Base-by-base conservation (phyloP, 2,888 invertebrate genomes). In the Metalampra italica region DNA sequence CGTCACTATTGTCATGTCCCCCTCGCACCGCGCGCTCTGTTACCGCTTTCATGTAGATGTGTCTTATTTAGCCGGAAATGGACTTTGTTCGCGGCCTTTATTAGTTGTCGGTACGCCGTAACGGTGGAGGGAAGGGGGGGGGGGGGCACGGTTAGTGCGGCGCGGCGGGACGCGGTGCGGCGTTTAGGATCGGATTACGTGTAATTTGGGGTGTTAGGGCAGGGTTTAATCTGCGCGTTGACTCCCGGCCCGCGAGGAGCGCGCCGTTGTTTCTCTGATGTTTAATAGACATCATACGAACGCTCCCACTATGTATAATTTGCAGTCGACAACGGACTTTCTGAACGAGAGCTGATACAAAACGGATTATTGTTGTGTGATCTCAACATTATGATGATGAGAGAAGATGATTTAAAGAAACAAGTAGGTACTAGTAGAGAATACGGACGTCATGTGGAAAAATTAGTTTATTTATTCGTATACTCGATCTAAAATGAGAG, bases 21-120 rank as follows among this genome's bases (percentile, higher is more conserved):
- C 51, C 53, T 51, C 71, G 66, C 70, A 71, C 56, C 49, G 66
- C 66, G 46, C 53, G 56, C 57, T 62, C 50, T 55, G 52, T 56
- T 59, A 53, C 49, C 45, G 50, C 48, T 43, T 51, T 46, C 39
- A 30, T 50, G 50, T 62, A 62, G 56, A 68, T 63, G 62, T 59
- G 56, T 63, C 65, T 64, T 67, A 65, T 65, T 64, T 56, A 60
- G 65, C 55, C 66, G 59, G 71, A 64, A 73, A 74, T 76, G 75
- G 68, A 75, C 67, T 71, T 69, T 67, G 72, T 74, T 70, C 37
- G 64, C 43, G 52, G 53, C 52, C 67, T 77, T 75, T 71, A 71
- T 70, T 72, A 71, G 66, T 62, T 55, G 53, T 47, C 63, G 66
- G 71, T 71, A 55, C 66, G 73, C 72, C 75, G 73, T 75, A 74